Percentiles rank a stretch among this genome's conserved stretches.
Evolutionary conservation across 2,888 invertebrate genomes (phyloP).

Genomic region (Cheilosia urbana): DNA sequence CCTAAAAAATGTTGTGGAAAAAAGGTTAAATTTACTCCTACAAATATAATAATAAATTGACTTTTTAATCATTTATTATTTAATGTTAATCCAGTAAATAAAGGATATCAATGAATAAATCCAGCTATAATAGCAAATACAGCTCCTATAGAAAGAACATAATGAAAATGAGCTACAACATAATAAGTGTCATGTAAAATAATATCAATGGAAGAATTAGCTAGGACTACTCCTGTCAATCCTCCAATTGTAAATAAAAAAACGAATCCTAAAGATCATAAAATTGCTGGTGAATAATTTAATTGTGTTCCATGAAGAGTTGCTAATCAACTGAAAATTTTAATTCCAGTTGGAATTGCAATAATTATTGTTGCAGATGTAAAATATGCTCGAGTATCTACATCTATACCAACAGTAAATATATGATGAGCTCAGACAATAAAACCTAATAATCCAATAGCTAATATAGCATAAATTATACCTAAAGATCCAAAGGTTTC

Average conservation of each 20-base stretch:
- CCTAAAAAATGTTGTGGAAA: too few relatives aligned
- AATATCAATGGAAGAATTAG: constrained; percentile 91
- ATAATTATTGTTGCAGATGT: constrained; percentile 92
- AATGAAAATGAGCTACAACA: constrained; percentile 93
- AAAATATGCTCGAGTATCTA: constrained; percentile 93
- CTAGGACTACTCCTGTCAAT: constrained; percentile 87
- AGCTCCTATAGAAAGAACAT: constrained; percentile 84
- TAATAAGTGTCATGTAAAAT: constrained; percentile 92
- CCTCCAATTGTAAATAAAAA: constrained; percentile 92
- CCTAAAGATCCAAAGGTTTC: too few relatives aligned
- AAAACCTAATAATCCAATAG: too few relatives aligned
- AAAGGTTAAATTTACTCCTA: too few relatives aligned
- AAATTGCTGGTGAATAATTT: constrained; percentile 81
- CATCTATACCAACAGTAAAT: constrained; percentile 93
- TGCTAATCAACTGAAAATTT: too few relatives aligned
- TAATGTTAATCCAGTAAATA: too few relatives aligned
- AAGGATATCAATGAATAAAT: background rate
- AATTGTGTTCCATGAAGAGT: too few relatives aligned
- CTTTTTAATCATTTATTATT: too few relatives aligned
- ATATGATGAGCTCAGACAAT: constrained; percentile 88
- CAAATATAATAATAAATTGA: too few relatives aligned
- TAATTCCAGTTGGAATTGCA: constrained; percentile 93
- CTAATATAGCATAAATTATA: too few relatives aligned
- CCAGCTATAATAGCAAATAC: constrained; percentile 82
- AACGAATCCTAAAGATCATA: constrained; percentile 90